Evolutionary conservation across 2,113 vertebrate genomes (phyloP).

Genomic region (Grus americana): DNA sequence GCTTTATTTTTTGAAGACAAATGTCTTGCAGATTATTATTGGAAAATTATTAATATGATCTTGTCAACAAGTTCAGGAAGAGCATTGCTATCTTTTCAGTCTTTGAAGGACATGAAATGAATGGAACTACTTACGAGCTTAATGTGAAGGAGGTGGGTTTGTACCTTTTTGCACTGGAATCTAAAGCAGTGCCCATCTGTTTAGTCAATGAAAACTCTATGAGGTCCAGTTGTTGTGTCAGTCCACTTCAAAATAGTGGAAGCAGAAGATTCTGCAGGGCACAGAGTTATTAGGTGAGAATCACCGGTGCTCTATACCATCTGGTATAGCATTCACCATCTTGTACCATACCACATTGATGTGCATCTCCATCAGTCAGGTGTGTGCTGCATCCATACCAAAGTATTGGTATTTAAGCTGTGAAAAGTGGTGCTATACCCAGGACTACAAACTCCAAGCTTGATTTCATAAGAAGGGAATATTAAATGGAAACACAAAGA

Average conservation of each 20-base stretch:
- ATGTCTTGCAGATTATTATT: neutral
- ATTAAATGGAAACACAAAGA: neutral
- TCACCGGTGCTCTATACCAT: neutral
- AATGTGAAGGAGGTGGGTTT: neutral
- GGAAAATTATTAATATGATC: neutral
- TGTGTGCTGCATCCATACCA: neutral
- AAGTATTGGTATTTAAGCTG: neutral
- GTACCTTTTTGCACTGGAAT: neutral
- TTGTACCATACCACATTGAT: neutral
- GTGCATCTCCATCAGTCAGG: neutral
- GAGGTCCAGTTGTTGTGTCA: neutral
- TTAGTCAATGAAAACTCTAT: neutral
- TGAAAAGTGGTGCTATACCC: neutral
- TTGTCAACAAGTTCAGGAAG: neutral
- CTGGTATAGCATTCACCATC: neutral
- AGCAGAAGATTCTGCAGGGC: neutral
- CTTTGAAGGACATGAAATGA: neutral
- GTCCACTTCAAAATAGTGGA: neutral
- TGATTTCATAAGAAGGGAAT: neutral
- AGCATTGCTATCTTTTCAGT: neutral
- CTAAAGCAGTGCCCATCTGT: neutral
- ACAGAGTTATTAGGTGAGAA: neutral
- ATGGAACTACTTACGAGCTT: neutral
- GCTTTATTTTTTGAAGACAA: neutral
- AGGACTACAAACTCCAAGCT: neutral